Base-by-base conservation (phyloP, 2,113 vertebrate species). In the Grammomys dolichurus region DNA sequence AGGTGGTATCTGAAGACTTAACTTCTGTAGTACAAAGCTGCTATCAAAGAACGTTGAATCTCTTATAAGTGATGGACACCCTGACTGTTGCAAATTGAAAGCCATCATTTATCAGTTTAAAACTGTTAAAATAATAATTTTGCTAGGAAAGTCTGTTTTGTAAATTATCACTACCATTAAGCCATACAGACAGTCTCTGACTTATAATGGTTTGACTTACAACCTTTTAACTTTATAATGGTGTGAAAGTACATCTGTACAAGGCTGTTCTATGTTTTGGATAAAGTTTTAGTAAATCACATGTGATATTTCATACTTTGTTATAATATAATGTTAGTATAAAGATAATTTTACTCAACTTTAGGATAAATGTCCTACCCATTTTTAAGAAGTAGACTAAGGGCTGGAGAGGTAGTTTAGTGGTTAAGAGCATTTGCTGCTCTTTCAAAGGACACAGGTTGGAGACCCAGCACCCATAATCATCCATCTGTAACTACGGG, bases 111-210 rank as follows among this genome's bases (percentile, higher is more conserved):
- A 65, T 86, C 51, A 87, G 36, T 22, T 26, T 20, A 84, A 86
- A 85, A 24, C 51, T 77, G 54, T 90, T 90, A 96, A 87, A 77
- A 73, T 67, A 73, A n/a, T 93, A 85, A n/a, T 86, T 89, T 95
- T 91, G 10, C 73, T 89, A 89, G 22, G 40, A 81, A 16, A 76
- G 67, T 95, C 17, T 70, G 33, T 78, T 69, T 13, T 31, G 10
- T 82, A 90, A 90, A 77, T 48, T 24, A 73, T 69, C 10, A 73
- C 22, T 89, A 13, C n/a, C 26, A 77, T 56, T n/a, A 89, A 91
- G 81, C 51, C 85, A 36, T 87, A n/a, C 6, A 51, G 28, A 19
- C 13, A 51, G 11, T 65, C 17, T 92, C 24, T 77, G 33, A 54
- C 17, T 33, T 33, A 81, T 33, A n/a, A 43, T 22, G 58, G 43